Evolutionary conservation across 1,140 invertebrate genomes (phyloP).

Genomic region (Tetragnatha versicolor): DNA sequence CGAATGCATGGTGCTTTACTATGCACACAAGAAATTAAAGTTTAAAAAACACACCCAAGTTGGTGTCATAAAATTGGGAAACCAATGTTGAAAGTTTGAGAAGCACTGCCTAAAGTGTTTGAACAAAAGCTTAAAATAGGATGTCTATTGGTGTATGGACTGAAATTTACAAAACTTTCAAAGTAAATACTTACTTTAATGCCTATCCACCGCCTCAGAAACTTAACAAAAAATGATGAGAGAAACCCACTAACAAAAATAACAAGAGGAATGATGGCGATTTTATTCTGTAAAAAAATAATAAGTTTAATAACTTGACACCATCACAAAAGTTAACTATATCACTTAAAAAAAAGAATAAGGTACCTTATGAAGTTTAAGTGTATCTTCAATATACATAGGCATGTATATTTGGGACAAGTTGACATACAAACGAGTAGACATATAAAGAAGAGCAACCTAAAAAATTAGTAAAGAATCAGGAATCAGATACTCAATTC

Average conservation of each 20-base stretch:
- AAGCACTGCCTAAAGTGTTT: too few species aligned
- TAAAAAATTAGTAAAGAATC: slow-evolving; percentile 62
- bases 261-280: slow-evolving; percentile 86
- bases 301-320: not conserved
- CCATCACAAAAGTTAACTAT: not conserved
- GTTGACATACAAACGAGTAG: slow-evolving; percentile 87
- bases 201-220: slow-evolving; percentile 73
- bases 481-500: too few species aligned
- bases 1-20: too few species aligned
- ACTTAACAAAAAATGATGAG: slow-evolving; percentile 75
- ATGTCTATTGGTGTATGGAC: too few species aligned
- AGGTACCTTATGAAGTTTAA: slow-evolving; percentile 73
- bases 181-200: slow-evolving; percentile 69
- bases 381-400: slow-evolving; percentile 83
- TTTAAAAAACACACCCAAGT: too few species aligned
- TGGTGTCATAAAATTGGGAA: too few species aligned
- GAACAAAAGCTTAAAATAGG: too few species aligned
- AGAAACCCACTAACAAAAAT: slow-evolving; percentile 86
- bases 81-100: too few species aligned
- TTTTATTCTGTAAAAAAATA: slow-evolving; percentile 68
- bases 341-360: not conserved
- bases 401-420: slow-evolving; percentile 90
- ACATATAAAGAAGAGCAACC: slow-evolving; percentile 87
- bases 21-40: too few species aligned
- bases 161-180: too few species aligned